A percentile compares a stretch with the other conserved stretches of the same genome.
Evolutionary conservation across 2,797 vertebrate species (phyloP).

Genomic region (Limosa lapponica): DNA sequence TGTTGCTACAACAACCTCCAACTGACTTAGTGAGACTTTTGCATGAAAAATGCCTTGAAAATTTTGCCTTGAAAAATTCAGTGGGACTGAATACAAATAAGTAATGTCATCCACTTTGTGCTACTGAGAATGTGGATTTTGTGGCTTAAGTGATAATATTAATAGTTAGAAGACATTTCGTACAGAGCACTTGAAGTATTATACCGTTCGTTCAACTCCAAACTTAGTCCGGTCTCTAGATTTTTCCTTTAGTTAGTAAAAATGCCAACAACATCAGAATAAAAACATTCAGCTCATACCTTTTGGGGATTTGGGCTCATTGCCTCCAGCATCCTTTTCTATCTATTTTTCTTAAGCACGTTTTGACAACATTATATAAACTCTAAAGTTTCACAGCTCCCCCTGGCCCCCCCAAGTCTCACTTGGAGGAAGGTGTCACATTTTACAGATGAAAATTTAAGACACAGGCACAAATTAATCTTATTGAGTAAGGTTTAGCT

Average conservation of each 20-base stretch:
- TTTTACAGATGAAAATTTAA: neutral
- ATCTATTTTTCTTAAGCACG: neutral
- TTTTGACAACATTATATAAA: neutral
- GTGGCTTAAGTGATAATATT: neutral
- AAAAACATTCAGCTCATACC: neutral
- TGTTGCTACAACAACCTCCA: neutral
- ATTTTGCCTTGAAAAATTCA: neutral
- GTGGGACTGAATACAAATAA: neutral
- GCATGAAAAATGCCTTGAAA: neutral
- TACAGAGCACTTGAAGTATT: neutral
- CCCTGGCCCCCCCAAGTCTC: too few relatives aligned
- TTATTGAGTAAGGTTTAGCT: neutral
- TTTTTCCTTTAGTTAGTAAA: neutral
- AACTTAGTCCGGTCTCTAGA: neutral
- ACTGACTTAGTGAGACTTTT: neutral
- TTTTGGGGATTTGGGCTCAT: neutral
- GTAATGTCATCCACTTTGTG: neutral
- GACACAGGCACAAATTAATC: neutral
- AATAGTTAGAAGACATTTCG: neutral
- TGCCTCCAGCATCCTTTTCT: neutral
- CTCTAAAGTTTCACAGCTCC: neutral
- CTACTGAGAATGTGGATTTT: neutral
- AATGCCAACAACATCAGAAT: neutral
- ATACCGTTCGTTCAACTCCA: neutral
- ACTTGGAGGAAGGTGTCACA: neutral